phyloP scores from a whole-genome alignment of 1,140 invertebrate genomes.

The Meloidogyne floridensis region DNA sequence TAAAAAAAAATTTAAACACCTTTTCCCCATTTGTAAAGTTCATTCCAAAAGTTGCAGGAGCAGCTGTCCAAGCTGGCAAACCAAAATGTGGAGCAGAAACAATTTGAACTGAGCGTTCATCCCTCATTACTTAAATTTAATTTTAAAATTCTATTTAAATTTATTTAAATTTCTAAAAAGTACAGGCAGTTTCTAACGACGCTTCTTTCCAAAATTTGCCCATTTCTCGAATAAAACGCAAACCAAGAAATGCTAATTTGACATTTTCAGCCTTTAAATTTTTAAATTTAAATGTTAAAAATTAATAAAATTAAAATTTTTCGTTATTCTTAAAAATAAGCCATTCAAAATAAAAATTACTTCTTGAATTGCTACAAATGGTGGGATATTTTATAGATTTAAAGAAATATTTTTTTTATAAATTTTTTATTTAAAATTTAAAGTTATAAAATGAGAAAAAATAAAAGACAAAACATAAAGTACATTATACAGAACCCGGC shows the following conservation, averaged over 20 bases:
- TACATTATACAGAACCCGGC: neutral
- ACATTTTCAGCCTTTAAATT: slow-evolving; percentile 76
- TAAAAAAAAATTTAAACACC: slow-evolving; percentile 30
- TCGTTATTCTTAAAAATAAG: too few relatives aligned
- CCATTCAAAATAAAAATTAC: too few relatives aligned
- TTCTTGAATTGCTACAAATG: too few relatives aligned
- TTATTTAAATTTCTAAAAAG: slow-evolving; percentile 43
- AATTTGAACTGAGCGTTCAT: slow-evolving; percentile 47
- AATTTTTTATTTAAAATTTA: too few relatives aligned
- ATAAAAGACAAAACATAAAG: neutral
- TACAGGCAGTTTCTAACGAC: slow-evolving; percentile 67
- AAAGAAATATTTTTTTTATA: too few relatives aligned
- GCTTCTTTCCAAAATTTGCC: slow-evolving; percentile 66
- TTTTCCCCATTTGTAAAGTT: slow-evolving; percentile 70
- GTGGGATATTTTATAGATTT: too few relatives aligned
- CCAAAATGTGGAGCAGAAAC: slow-evolving; percentile 51
- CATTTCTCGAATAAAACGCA: slow-evolving; percentile 96
- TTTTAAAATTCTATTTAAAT: slow-evolving; percentile 11
- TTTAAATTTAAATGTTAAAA: slow-evolving; percentile 47
- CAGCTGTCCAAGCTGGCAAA: slow-evolving; percentile 73
- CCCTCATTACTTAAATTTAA: slow-evolving; percentile 11
- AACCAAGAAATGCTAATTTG: slow-evolving; percentile 84
- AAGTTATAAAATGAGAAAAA: too few relatives aligned
- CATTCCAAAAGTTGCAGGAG: slow-evolving; percentile 87
- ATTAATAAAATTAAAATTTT: neutral